Conservation (phyloP, 37 sponge, comb jelly and placozoan genomes). For the Amphimedon queenslandica region DNA sequence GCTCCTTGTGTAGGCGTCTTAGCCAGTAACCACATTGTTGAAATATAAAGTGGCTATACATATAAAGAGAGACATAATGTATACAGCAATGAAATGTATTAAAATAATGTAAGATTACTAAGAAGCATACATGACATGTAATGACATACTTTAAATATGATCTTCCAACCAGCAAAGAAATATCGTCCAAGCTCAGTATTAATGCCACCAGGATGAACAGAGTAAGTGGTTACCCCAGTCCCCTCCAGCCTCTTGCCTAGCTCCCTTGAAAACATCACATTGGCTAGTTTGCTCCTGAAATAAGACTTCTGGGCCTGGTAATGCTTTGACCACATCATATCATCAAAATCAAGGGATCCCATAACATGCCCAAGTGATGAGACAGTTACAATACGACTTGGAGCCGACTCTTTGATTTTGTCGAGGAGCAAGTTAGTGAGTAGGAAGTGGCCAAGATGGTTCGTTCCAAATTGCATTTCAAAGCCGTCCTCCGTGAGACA, state of each 20-base stretch:
- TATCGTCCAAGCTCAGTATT: constrained; percentile 52
- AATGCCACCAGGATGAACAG: constrained; percentile 75
- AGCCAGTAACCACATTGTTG: too few relatives aligned
- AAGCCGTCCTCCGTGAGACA: too few relatives aligned
- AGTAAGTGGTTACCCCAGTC: constrained; percentile 67
- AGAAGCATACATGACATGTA: too few relatives aligned
- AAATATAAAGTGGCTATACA: too few relatives aligned
- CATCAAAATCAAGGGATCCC: constrained; percentile 39
- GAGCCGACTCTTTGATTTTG: too few relatives aligned
- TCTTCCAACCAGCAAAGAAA: constrained; percentile 29
- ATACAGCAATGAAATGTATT: too few relatives aligned
- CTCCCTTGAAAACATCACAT: constrained; percentile 74
- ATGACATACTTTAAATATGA: constrained; percentile 39
- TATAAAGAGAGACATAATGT: too few relatives aligned
- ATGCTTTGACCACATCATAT: constrained; percentile 33
- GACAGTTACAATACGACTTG: constrained; percentile 68
- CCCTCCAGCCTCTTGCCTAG: constrained; percentile 70
- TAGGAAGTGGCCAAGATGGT: too few relatives aligned
- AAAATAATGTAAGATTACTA: too few relatives aligned
- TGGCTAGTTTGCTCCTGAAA: constrained; percentile 74
- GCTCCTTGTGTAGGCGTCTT: too few relatives aligned
- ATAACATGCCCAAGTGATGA: constrained; percentile 47
- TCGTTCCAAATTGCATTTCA: too few relatives aligned
- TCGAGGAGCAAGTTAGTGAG: too few relatives aligned
- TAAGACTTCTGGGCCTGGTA: constrained; percentile 54